Percentiles rank a stretch among this genome's conserved stretches.
These are phyloP conservation scores for Malthinus flaveolus DNA, from an alignment of 2,888 invertebrate species.

Conservation along the genomic window DNA sequence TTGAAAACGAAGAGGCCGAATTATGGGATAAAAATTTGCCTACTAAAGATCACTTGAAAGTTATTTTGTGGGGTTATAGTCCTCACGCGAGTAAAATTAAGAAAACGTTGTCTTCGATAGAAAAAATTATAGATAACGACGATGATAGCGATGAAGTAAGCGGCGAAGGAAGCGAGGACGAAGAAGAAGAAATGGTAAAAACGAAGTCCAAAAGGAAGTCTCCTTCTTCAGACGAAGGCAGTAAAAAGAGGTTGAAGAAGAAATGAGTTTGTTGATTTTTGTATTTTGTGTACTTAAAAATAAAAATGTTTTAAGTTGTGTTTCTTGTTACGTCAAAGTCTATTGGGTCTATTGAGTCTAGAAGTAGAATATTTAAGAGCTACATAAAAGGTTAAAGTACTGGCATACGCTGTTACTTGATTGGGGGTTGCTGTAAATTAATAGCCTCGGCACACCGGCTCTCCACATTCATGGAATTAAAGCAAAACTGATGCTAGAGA, in stretches of 20 bases:
- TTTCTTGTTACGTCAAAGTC: too few species aligned
- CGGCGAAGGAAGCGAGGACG: too few species aligned
- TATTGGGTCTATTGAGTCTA: too few species aligned
- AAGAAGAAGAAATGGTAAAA: constrained; percentile 20
- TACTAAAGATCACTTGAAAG: constrained; percentile 66
- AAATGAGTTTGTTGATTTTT: constrained; percentile 16
- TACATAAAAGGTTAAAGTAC: too few species aligned
- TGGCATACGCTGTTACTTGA: too few species aligned
- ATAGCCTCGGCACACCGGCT: too few species aligned
- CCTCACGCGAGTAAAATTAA: constrained; percentile 71
- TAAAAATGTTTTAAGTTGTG: too few species aligned
- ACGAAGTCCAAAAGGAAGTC: constrained; percentile 20
- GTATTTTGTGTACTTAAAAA: not conserved
- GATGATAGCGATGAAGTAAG: constrained; percentile 39
- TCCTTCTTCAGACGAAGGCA: constrained; percentile 14
- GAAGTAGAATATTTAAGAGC: too few species aligned
- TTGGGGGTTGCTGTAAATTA: too few species aligned
- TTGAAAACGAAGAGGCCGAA: constrained; percentile 64
- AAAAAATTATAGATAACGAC: constrained; percentile 52
- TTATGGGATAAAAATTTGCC: constrained; percentile 70
- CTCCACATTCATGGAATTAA: too few species aligned
- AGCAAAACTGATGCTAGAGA: too few species aligned
- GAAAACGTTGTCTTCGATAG: constrained; percentile 57
- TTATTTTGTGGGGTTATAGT: constrained; percentile 77
- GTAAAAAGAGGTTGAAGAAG: constrained; percentile 25